Evolutionary conservation across 2,113 vertebrate species (phyloP).

Genomic region (Pyrgilauda ruficollis): DNA sequence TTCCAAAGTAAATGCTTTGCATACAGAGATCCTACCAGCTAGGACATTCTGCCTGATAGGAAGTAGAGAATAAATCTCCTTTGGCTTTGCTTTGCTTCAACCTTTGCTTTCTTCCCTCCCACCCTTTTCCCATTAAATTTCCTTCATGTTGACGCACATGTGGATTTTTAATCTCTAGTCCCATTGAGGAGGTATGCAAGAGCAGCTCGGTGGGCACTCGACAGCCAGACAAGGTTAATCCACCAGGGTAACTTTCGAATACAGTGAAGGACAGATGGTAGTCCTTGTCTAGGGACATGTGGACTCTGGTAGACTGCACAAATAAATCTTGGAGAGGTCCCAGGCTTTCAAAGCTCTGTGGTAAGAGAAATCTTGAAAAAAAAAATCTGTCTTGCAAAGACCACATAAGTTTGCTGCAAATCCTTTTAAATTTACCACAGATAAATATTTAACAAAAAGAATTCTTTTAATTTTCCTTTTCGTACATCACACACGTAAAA

Average conservation of each 20-base stretch:
- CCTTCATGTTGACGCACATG: background rate
- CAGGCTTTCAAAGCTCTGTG: background rate
- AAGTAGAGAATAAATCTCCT: background rate
- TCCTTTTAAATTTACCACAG: background rate
- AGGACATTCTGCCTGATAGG: background rate
- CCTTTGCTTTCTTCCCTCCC: accelerated
- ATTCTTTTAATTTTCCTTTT: background rate
- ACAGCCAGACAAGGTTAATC: background rate
- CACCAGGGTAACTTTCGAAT: background rate
- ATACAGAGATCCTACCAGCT: background rate
- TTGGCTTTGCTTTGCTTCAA: background rate
- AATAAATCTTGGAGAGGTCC: background rate
- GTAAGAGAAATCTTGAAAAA: background rate
- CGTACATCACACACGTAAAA: background rate
- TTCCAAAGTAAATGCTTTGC: background rate
- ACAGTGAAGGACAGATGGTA: background rate
- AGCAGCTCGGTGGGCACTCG: background rate
- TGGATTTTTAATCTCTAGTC: background rate
- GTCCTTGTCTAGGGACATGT: background rate
- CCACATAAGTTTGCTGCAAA: background rate
- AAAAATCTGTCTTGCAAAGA: background rate
- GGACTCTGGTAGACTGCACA: background rate
- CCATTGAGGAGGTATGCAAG: background rate
- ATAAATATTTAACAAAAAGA: background rate
- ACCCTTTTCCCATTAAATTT: background rate